These are phyloP conservation scores for Lynx canadensis DNA, from an alignment of 2,113 vertebrate species.

Conservation along the genomic window DNA sequence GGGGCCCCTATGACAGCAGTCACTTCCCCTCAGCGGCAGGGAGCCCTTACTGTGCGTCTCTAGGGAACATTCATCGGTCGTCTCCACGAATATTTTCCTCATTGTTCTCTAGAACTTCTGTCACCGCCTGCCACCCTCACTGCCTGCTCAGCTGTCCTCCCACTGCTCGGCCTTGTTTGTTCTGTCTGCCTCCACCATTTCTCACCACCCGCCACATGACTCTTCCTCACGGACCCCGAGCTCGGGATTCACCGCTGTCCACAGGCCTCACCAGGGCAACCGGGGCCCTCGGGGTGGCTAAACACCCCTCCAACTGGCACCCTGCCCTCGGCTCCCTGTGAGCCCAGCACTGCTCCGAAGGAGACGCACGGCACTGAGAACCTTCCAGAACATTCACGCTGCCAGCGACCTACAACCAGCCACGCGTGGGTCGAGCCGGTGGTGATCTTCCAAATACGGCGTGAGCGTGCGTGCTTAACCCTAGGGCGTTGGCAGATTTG, in stretches of 20 bases:
- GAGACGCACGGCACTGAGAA: neutral
- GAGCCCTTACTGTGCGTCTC: neutral
- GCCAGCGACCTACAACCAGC: neutral
- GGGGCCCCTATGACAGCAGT: neutral
- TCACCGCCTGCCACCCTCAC: rapidly evolving
- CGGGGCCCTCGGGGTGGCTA: neutral
- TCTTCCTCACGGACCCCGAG: neutral
- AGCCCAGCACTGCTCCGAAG: rapidly evolving
- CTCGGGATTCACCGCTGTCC: neutral
- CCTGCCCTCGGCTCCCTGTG: neutral
- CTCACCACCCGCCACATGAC: neutral
- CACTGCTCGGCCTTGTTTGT: neutral
- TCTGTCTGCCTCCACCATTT: neutral
- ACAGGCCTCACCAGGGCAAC: neutral
- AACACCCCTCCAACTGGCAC: neutral
- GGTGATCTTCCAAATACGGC: neutral
- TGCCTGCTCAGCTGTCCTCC: neutral
- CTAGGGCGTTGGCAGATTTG: neutral
- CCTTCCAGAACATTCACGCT: neutral
- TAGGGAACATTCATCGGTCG: rapidly evolving
- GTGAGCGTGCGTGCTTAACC: rapidly evolving
- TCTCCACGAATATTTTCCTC: neutral
- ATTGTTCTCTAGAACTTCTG: neutral
- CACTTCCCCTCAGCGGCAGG: neutral
- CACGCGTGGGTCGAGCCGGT: neutral